Evolutionary conservation across 2,113 vertebrate species (phyloP).

Genomic region (Lynx canadensis): DNA sequence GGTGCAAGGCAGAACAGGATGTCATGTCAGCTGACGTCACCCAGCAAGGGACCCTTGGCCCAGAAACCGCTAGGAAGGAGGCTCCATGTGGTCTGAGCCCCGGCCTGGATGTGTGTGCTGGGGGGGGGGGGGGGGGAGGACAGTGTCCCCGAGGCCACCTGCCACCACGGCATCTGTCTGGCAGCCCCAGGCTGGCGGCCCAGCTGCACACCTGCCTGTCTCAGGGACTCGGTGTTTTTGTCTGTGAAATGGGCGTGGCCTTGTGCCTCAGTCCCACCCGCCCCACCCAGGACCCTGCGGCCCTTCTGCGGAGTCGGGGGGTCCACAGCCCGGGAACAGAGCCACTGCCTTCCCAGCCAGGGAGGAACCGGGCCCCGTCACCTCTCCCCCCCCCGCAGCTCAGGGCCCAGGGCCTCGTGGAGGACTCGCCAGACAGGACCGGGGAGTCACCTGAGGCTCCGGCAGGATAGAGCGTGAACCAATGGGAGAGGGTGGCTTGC

Average conservation of each 20-base stretch:
- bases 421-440: neutral
- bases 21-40: neutral
- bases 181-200: neutral
- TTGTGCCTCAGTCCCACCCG: rapidly evolving
- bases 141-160: neutral
- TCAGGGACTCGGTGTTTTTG: neutral
- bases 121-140: rapidly evolving
- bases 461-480: neutral
- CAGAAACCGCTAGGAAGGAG: conserved; percentile 29
- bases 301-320: neutral
- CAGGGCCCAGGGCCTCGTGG: neutral
- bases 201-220: neutral
- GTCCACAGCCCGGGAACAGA: neutral
- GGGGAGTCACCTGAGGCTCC: neutral
- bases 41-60: neutral
- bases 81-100: neutral
- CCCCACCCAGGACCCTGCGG: neutral
- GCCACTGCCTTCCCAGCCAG: neutral
- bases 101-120: neutral
- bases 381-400: neutral
- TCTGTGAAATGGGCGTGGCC: neutral
- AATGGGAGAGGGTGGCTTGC: neutral
- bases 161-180: neutral
- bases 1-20: neutral
- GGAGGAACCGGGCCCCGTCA: neutral